These are phyloP conservation scores for Drosophila nebulosa DNA, from an alignment of 1,140 invertebrate genomes.

Conservation along the genomic window DNA sequence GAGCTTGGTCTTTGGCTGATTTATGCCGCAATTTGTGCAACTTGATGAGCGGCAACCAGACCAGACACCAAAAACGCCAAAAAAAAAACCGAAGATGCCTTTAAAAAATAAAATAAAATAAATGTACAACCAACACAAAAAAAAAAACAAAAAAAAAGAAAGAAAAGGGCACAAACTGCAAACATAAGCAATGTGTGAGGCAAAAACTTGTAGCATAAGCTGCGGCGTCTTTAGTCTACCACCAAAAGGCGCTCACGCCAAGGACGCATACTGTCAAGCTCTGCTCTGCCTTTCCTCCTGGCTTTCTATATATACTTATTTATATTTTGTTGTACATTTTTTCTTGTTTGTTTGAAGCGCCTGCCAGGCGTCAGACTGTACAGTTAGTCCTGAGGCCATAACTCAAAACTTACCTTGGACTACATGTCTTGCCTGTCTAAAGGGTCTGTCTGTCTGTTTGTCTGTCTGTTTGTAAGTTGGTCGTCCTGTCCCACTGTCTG, in stretches of 20 bases:
- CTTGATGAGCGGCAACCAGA: conserved; percentile 49
- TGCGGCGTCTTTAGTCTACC: conserved; percentile 42
- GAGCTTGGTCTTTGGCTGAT: conserved; percentile 60
- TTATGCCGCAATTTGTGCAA: conserved; percentile 68
- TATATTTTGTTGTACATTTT: conserved; percentile 40
- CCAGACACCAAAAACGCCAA: conserved; percentile 10
- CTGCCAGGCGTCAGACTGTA: conserved; percentile 34
- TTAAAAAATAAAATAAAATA: conserved; percentile 2
- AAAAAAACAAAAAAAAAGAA: too few species aligned
- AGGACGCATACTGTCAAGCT: conserved; percentile 50
- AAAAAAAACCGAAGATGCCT: conserved; percentile 15
- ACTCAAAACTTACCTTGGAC: conserved; percentile 41
- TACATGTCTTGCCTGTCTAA: background rate
- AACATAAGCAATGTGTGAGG: conserved; percentile 13
- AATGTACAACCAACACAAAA: background rate
- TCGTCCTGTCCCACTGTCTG: background rate
- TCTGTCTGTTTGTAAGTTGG: background rate
- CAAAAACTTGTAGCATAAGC: conserved; percentile 55
- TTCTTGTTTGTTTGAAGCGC: conserved; percentile 25
- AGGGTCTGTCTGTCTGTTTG: background rate
- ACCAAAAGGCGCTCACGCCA: conserved; percentile 18
- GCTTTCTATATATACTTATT: background rate
- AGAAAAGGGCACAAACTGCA: conserved; percentile 22
- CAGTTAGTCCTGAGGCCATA: conserved; percentile 39
- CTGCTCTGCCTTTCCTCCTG: conserved; percentile 4